These are phyloP conservation scores for Drosophila acutilabella DNA, from an alignment of 2,888 invertebrate species.

Conservation along the genomic window DNA sequence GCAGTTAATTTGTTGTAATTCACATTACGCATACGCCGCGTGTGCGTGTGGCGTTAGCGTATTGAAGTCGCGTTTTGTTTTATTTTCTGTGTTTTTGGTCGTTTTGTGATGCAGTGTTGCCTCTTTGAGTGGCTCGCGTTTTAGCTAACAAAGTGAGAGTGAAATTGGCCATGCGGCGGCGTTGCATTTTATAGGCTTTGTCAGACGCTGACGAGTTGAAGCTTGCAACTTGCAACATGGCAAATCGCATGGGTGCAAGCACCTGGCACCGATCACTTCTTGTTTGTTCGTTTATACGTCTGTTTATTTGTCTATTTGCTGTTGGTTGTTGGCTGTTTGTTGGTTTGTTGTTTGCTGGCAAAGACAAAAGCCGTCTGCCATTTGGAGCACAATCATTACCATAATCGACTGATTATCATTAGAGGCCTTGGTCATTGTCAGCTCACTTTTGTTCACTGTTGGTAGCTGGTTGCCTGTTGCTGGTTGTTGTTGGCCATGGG, in stretches of 20 bases:
- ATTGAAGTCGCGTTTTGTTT: constrained; percentile 25
- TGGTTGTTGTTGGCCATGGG: constrained; percentile 28
- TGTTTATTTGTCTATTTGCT: no score
- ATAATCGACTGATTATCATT: constrained; percentile 57
- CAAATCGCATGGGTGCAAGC: constrained; percentile 60
- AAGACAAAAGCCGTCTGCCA: constrained; percentile 35
- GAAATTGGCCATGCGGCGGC: constrained; percentile 72
- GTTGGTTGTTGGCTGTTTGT: constrained; percentile 1
- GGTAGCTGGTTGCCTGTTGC: no score
- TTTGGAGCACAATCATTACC: constrained; percentile 58
- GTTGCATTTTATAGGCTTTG: constrained; percentile 74
- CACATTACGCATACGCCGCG: constrained; percentile 49
- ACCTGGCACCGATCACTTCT: constrained; percentile 53
- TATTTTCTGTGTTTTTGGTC: background rate
- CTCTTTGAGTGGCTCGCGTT: constrained; percentile 45
- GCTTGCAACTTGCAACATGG: constrained; percentile 30
- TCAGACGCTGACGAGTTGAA: constrained; percentile 34
- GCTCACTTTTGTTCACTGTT: background rate
- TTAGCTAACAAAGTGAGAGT: constrained; percentile 79
- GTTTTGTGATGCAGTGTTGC: constrained; percentile 5
- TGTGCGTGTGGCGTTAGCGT: constrained; percentile 16
- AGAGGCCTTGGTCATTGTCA: constrained; percentile 61
- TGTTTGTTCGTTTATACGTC: constrained; percentile 9
- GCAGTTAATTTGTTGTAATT: constrained; percentile 18
- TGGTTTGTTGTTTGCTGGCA: constrained; percentile 1